Percentiles rank a stretch among this genome's conserved stretches.
phyloP scores from a whole-genome alignment of 2,797 vertebrate genomes.

The Gymnothorax reevesii region DNA sequence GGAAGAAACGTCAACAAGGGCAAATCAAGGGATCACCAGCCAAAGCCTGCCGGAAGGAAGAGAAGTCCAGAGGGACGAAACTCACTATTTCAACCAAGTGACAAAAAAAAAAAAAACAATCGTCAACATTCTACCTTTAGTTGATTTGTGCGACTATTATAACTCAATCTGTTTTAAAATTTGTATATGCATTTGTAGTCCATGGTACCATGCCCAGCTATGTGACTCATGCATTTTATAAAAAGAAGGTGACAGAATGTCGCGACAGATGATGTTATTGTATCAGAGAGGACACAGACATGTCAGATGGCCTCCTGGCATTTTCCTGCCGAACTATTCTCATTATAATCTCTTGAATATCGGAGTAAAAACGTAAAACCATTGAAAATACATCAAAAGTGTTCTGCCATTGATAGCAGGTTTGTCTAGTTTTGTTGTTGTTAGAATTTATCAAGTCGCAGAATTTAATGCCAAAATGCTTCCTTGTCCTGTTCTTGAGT shows the following conservation, averaged over 20 bases:
- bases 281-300: neutral
- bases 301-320: neutral
- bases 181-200: neutral
- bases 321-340: neutral
- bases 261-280: neutral
- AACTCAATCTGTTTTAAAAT: neutral
- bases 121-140: neutral
- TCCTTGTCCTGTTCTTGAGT: too few relatives aligned
- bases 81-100: neutral
- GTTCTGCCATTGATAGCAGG: slow-evolving; percentile 28
- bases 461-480: slow-evolving; percentile 8
- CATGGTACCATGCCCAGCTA: neutral
- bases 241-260: neutral
- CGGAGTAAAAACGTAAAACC: neutral
- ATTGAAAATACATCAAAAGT: neutral
- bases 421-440: too few relatives aligned
- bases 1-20: neutral
- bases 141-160: neutral
- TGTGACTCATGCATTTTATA: neutral
- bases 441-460: slow-evolving; percentile 46
- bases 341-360: neutral
- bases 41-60: neutral
- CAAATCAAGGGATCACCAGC: neutral
- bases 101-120: neutral
- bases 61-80: neutral